These are phyloP conservation scores for Drosophila sucinea DNA, from an alignment of 1,140 invertebrate genomes.

Conservation along the genomic window DNA sequence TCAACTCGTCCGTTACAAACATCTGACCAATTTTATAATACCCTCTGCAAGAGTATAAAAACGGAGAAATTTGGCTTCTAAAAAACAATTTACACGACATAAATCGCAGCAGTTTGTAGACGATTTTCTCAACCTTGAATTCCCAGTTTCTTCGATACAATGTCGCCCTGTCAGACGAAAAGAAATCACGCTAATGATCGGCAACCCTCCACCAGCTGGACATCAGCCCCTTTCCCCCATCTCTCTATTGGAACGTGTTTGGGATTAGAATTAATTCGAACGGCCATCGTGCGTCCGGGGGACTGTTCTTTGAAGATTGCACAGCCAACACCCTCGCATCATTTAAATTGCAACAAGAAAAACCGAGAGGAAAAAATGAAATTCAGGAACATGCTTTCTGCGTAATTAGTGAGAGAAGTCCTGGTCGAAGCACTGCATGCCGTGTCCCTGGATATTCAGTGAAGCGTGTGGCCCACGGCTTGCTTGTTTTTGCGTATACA, in stretches of 20 bases:
- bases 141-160: not conserved
- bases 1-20: too few relatives aligned
- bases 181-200: constrained; percentile 71
- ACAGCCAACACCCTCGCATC: constrained; percentile 33
- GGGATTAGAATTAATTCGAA: constrained; percentile 75
- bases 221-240: not conserved
- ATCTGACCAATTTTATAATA: too few relatives aligned
- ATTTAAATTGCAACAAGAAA: constrained; percentile 65
- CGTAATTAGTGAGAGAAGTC: constrained; percentile 70
- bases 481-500: not conserved
- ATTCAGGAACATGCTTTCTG: constrained; percentile 63
- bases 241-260: constrained; percentile 61
- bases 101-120: not conserved
- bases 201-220: constrained; percentile 35
- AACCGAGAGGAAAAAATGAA: constrained; percentile 9
- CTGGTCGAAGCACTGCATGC: constrained; percentile 4
- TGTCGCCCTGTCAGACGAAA: constrained; percentile 34
- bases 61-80: not conserved
- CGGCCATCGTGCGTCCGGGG: constrained; percentile 2
- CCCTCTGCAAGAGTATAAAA: too few relatives aligned
- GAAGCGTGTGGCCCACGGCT: constrained; percentile 40
- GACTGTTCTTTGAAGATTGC: constrained; percentile 53
- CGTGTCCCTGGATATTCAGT: constrained; percentile 35
- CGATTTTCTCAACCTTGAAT: not conserved
- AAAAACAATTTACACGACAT: constrained; percentile 14